phyloP scores from a whole-genome alignment of 1,140 invertebrate genomes.

The Heliconius congener region DNA sequence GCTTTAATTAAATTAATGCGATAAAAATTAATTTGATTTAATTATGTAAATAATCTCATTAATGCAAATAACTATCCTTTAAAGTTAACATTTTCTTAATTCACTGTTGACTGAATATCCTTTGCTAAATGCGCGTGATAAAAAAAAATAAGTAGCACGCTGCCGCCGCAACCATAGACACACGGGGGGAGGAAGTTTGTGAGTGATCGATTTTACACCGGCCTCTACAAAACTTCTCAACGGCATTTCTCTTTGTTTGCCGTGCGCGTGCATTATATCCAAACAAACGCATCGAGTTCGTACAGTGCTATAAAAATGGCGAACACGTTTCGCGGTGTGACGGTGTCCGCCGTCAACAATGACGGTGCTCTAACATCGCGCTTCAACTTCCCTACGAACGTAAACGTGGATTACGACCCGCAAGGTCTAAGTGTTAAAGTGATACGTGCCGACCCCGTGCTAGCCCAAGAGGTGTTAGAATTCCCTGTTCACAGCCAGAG shows the following conservation, averaged over 20 bases:
- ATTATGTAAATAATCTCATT: too few relatives aligned
- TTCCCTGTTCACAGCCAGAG: constrained; percentile 86
- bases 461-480: constrained; percentile 82
- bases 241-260: constrained; percentile 80
- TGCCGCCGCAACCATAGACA: constrained; percentile 72
- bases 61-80: too few relatives aligned
- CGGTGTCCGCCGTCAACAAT: constrained; percentile 86
- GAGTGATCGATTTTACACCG: constrained; percentile 81
- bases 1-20: too few relatives aligned
- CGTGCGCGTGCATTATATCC: constrained; percentile 64
- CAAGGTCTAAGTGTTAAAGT: constrained; percentile 88
- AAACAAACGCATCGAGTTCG: constrained; percentile 58
- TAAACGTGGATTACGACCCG: constrained; percentile 88
- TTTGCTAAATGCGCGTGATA: constrained; percentile 17
- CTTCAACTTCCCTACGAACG: constrained; percentile 85
- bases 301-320: constrained; percentile 83
- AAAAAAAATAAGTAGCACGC: constrained; percentile 63
- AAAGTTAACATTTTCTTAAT: neutral
- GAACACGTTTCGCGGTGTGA: constrained; percentile 86
- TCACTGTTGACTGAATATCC: neutral
- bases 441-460: constrained; percentile 76
- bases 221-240: constrained; percentile 74
- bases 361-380: constrained; percentile 85
- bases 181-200: constrained; percentile 74
- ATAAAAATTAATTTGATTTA: too few relatives aligned